Evolutionary conservation across 2,888 invertebrate genomes (phyloP).

Genomic region (Epinotia nisella): DNA sequence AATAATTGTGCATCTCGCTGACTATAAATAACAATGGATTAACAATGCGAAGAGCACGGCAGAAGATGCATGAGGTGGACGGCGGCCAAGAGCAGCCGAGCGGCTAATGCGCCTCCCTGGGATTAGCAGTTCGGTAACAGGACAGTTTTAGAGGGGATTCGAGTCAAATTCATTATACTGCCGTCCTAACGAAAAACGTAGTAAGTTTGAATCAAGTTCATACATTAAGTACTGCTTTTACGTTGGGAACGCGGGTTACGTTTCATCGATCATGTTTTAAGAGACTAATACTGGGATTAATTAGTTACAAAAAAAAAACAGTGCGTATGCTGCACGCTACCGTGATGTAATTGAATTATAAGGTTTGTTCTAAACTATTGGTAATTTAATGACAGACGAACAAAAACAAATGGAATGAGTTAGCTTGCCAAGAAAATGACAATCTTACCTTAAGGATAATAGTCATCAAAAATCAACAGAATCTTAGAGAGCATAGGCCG

Average conservation of each 20-base stretch:
- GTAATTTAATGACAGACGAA: too few relatives aligned
- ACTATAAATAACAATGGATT: slow-evolving; percentile 75
- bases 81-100: slow-evolving; percentile 69
- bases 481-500: too few relatives aligned
- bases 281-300: background rate
- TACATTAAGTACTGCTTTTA: background rate
- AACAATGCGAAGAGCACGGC: slow-evolving; percentile 65
- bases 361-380: background rate
- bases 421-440: too few relatives aligned
- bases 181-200: slow-evolving; percentile 16
- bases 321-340: background rate
- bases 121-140: slow-evolving; percentile 70
- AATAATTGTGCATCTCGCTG: slow-evolving; percentile 55
- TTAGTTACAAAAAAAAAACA: background rate
- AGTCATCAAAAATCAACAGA: too few relatives aligned
- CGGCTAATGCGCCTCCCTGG: slow-evolving; percentile 64
- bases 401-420: too few relatives aligned
- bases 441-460: too few relatives aligned
- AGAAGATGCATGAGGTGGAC: slow-evolving; percentile 70
- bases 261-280: background rate
- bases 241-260: background rate
- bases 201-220: slow-evolving; percentile 1
- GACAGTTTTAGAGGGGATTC: slow-evolving; percentile 62
- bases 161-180: slow-evolving; percentile 54
- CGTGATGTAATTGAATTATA: background rate